phyloP scores from a whole-genome alignment of 2,797 vertebrate species.

The Xenentodon cancila region DNA sequence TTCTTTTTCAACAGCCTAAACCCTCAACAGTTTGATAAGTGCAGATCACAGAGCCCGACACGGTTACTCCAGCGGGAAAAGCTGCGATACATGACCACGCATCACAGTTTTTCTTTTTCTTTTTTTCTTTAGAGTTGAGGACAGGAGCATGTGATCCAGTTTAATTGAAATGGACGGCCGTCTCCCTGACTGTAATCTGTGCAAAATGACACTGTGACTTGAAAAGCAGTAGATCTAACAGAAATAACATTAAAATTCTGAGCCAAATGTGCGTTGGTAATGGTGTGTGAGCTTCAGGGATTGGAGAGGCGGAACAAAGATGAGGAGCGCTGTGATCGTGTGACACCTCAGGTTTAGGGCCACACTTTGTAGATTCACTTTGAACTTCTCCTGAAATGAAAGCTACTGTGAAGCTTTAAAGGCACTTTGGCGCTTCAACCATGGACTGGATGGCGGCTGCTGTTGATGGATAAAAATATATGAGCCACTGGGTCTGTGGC shows the following conservation, averaged over 20 bases:
- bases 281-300: constrained; percentile 1
- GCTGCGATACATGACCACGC: too few species aligned
- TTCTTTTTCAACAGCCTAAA: background rate
- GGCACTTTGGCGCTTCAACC: constrained; percentile 12
- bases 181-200: background rate
- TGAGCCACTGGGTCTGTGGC: background rate
- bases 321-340: constrained; percentile 19
- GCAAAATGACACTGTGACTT: background rate
- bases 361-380: constrained; percentile 30
- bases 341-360: constrained; percentile 33
- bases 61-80: background rate
- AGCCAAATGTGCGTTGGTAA: background rate
- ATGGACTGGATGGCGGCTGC: background rate
- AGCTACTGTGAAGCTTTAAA: constrained; percentile 34
- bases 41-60: background rate
- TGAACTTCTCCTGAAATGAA: constrained; percentile 46
- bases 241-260: constrained; percentile 1
- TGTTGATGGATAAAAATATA: constrained; percentile 19
- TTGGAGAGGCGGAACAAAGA: background rate
- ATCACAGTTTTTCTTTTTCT: too few species aligned
- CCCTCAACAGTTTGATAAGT: background rate
- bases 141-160: constrained; percentile 5
- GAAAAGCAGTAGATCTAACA: background rate
- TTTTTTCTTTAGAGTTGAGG: too few species aligned
- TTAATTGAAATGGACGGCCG: background rate